Conservation (phyloP, 2,888 invertebrate genomes). For the Melinaea menophilus region DNA sequence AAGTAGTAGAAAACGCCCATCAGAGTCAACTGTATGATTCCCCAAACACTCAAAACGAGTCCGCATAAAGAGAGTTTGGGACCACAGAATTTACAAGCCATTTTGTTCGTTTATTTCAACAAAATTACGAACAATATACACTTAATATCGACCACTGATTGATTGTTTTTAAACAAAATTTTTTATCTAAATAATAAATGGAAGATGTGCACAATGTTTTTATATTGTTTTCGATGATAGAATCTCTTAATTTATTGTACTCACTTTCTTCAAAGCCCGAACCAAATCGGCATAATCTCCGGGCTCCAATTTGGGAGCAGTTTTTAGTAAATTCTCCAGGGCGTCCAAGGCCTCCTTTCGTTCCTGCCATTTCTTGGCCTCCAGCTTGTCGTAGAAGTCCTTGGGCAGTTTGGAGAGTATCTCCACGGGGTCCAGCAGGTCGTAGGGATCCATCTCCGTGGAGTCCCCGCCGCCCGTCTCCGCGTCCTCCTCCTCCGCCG, state of each 20-base stretch:
- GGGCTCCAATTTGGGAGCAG: constrained; percentile 89
- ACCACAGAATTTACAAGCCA: constrained; percentile 85
- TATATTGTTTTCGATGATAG: neutral
- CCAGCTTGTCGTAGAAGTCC: constrained; percentile 95
- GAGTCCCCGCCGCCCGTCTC: constrained; percentile 80
- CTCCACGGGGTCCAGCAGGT: constrained; percentile 94
- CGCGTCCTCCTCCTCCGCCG: constrained; percentile 71
- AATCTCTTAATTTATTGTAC: constrained; percentile 6
- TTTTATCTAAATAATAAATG: too few species aligned
- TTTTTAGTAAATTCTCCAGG: constrained; percentile 86
- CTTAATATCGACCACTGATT: constrained; percentile 61
- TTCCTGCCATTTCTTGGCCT: constrained; percentile 98
- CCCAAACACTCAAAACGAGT: constrained; percentile 94
- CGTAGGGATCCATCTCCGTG: constrained; percentile 91
- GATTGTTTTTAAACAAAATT: constrained; percentile 21
- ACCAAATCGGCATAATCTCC: constrained; percentile 96
- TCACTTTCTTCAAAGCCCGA: constrained; percentile 90
- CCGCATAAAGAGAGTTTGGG: constrained; percentile 96
- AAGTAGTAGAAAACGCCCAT: constrained; percentile 95
- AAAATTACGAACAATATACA: constrained; percentile 49
- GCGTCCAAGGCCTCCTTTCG: constrained; percentile 94
- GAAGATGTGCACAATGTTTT: neutral
- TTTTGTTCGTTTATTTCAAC: constrained; percentile 56
- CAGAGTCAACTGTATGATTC: constrained; percentile 92
- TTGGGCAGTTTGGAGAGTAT: constrained; percentile 95